Evolutionary conservation across 2,113 vertebrate species (phyloP).

Genomic region (Elephas maximus): DNA sequence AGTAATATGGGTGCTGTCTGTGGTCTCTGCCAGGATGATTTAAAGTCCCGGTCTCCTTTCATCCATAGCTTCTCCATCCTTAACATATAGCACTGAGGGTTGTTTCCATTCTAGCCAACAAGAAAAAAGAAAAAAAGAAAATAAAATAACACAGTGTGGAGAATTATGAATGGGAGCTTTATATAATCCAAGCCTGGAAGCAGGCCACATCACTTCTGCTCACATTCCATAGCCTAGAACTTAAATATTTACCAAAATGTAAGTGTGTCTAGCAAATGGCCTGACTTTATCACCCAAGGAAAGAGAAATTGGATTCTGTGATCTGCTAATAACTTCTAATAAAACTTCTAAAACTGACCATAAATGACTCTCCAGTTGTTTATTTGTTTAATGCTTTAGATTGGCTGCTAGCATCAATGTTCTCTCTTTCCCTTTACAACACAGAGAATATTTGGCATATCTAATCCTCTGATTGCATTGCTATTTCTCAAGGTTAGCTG

Average conservation of each 20-base stretch:
- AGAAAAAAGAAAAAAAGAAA: fast-evolving
- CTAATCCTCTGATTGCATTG: neutral
- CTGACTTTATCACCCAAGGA: neutral
- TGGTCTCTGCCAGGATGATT: neutral
- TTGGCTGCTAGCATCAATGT: neutral
- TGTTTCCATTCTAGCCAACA: neutral
- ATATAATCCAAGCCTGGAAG: neutral
- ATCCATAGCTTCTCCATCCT: neutral
- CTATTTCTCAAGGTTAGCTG: neutral
- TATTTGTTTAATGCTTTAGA: neutral
- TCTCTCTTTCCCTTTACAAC: neutral
- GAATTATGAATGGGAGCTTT: neutral
- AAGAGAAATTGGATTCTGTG: neutral
- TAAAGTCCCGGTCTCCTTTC: neutral
- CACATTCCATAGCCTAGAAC: neutral
- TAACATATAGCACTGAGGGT: neutral
- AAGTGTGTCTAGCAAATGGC: neutral
- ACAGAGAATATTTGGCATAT: neutral
- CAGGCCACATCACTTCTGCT: neutral
- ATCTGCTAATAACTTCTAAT: neutral
- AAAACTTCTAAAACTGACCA: neutral
- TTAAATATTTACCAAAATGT: neutral
- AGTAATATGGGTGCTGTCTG: neutral
- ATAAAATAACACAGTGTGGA: neutral
- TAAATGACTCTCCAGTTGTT: neutral